Base-by-base conservation (phyloP, 2,113 vertebrate species). In the Xiphophorus couchianus region DNA sequence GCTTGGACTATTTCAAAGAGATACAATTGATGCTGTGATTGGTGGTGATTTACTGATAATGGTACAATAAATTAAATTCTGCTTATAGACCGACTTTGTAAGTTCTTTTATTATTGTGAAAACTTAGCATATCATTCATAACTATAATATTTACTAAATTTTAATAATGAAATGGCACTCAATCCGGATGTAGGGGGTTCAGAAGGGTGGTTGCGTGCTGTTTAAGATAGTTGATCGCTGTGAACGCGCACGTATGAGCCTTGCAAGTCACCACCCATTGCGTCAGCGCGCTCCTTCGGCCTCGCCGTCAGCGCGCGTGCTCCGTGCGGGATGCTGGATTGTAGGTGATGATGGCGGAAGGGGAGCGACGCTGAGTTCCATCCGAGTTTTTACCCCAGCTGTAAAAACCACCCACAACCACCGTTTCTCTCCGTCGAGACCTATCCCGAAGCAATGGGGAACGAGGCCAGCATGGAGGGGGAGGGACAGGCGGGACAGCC, bases 271-370 rank as follows among this genome's bases (percentile, higher is more conserved):
- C 91, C 91, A 87, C 89, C 92, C 91, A 87, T 91, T 91, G 89
- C 93, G 86, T 93, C 90, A 84, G 91, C 91, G 90, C 92, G 93
- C 89, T 91, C 92, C 86, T 79, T 81, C 85, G 9, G 72, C 87
- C 73, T 88, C 72, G 74, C 86, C 89, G 86, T 88, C 89, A 91
- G 88, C 77, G 92, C 94, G 93, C 94, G 85, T 93, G 92, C 92
- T 95, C 91, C 80, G 92, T 93, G 88, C 88, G 80, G 94, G 91
- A 93, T 92, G 93, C 93, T 93, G 92, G 90, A 92, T 93, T 93
- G 92, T 94, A 93, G 91, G 92, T 81, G 94, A 94, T 95, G 95
- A 95, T 95, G 95, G 94, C 94, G 95, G 94, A 95, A 95, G 94
- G 90, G 90, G 92, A 94, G 92, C 91, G 80, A 48, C 92, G 85